Percentiles rank a stretch among this genome's conserved stretches.
Conservation (phyloP, 2,888 invertebrate species). For the Folsomia manolachei region DNA sequence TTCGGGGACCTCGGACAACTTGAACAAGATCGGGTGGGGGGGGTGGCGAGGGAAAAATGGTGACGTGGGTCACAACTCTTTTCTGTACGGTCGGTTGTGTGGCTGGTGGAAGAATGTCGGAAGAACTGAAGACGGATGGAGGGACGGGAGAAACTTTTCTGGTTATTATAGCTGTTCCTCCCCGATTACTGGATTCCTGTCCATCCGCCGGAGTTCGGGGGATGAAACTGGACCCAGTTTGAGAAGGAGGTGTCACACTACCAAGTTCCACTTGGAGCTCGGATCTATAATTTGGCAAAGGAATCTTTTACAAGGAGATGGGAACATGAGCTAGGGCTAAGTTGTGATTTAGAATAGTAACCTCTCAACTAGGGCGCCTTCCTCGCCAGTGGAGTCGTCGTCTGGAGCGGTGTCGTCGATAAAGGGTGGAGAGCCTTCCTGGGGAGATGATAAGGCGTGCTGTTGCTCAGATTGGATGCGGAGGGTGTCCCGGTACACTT, state of each 20-base stretch:
- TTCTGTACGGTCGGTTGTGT: conserved; percentile 49
- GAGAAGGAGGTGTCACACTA: conserved; percentile 20
- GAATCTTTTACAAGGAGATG: conserved; percentile 13
- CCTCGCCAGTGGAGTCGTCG: conserved; percentile 28
- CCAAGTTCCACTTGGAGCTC: conserved; percentile 10
- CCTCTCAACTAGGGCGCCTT: conserved; percentile 22
- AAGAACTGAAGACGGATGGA: conserved; percentile 22
- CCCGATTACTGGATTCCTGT: conserved; percentile 36
- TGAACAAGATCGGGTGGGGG: conserved; percentile 48
- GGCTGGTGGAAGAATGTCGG: conserved; percentile 17
- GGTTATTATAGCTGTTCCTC: conserved; percentile 19
- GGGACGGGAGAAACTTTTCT: conserved; percentile 22
- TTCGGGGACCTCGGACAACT: conserved; percentile 30
- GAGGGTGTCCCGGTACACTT: conserved; percentile 55
- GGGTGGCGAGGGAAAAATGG: conserved; percentile 50
- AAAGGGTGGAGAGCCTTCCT: conserved; percentile 18
- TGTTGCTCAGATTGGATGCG: conserved; percentile 39
- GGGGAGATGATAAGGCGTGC: conserved; percentile 21
- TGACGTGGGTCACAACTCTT: conserved; percentile 50
- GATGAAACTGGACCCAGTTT: no score
- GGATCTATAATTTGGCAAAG: not conserved
- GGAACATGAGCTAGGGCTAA: not conserved
- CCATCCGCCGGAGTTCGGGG: conserved; percentile 50
- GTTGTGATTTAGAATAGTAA: not conserved
- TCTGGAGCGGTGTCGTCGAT: conserved; percentile 22